A percentile compares a stretch with the other conserved stretches of the same genome.
phyloP scores from a whole-genome alignment of 2,888 invertebrate species.

The Zhuqinia jingwanae region DNA sequence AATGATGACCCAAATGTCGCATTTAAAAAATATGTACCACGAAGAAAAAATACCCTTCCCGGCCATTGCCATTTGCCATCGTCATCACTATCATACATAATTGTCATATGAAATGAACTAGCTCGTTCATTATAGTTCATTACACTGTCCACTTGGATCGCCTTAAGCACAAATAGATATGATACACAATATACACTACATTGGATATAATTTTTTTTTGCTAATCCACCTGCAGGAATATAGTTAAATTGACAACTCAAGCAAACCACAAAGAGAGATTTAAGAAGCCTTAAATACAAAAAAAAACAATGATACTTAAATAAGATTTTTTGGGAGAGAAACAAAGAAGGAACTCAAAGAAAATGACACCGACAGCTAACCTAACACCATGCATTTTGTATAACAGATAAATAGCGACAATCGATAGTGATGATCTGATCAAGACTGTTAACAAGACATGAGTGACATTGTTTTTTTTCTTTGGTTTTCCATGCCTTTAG shows the following conservation, averaged over 20 bases:
- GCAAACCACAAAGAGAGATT: no score
- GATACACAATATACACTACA: neutral
- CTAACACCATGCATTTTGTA: neutral
- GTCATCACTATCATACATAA: neutral
- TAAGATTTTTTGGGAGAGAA: neutral
- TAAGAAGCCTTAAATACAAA: no score
- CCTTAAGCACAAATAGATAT: no score
- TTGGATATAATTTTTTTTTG: no score
- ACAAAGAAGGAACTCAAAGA: neutral
- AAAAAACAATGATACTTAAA: no score
- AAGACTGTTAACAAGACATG: neutral
- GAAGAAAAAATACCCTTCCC: neutral
- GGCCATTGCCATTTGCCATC: neutral
- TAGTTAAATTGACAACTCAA: no score
- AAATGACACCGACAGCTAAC: neutral
- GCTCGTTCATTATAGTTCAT: neutral
- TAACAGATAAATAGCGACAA: neutral
- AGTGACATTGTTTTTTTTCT: no score
- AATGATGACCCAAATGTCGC: conserved; percentile 65
- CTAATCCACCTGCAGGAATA: no score
- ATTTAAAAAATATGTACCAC: neutral
- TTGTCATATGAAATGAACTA: neutral
- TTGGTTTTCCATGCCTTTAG: no score
- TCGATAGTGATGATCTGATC: neutral
- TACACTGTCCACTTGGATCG: no score